Conservation (phyloP, 2,888 invertebrate species). For the Linnaemya vulpina region DNA sequence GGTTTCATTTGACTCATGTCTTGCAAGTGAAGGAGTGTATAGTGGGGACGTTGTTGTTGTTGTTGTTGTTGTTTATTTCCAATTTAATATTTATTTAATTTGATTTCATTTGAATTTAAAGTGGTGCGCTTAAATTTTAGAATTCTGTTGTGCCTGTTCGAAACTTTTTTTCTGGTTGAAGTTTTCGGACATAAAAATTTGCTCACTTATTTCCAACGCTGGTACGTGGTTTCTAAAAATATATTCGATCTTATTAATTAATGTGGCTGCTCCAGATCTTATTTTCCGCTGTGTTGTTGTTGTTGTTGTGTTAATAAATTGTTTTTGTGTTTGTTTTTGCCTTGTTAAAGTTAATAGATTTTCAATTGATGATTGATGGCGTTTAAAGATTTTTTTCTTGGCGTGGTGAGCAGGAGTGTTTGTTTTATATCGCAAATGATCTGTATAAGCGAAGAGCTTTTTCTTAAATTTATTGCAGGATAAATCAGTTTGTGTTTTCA, state of each 20-base stretch:
- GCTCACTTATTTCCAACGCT: slow-evolving; percentile 51
- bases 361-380: slow-evolving; percentile 59
- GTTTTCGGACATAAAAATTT: not conserved
- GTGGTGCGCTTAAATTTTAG: slow-evolving; percentile 31
- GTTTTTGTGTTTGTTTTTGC: not conserved
- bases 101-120: slow-evolving; percentile 6
- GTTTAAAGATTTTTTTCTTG: slow-evolving; percentile 13
- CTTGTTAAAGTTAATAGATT: slow-evolving; percentile 49
- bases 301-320: no score
- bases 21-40: slow-evolving; percentile 30
- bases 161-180: not conserved
- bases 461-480: not conserved
- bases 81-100: not conserved
- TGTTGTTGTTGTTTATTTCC: not conserved
- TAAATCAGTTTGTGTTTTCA: not conserved
- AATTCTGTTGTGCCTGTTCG: slow-evolving; percentile 7
- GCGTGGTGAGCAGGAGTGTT: slow-evolving; percentile 1
- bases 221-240: not conserved
- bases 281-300: not conserved
- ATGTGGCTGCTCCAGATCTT: slow-evolving; percentile 36
- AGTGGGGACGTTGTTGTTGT: not conserved
- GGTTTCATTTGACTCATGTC: slow-evolving; percentile 7
- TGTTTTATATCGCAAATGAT: not conserved
- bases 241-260: slow-evolving; percentile 29
- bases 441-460: not conserved